Conservation (phyloP, 1,140 invertebrate genomes). For the Euwallacea fornicatus region DNA sequence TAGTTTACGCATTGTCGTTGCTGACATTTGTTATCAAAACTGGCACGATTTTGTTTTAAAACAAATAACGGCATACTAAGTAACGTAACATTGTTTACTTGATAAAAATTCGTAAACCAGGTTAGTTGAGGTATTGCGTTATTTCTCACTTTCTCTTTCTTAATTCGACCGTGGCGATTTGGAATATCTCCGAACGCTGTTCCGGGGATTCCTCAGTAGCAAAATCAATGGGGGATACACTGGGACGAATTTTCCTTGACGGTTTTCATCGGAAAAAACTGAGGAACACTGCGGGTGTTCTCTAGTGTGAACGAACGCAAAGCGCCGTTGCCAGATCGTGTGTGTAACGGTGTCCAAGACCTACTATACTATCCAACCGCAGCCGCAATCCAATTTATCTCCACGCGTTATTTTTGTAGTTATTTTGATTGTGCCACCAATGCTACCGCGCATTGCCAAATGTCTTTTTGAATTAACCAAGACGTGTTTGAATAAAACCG, state of each 20-base stretch:
- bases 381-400: too few species aligned
- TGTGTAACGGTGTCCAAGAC: constrained; percentile 36
- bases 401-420: too few species aligned
- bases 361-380: constrained; percentile 21
- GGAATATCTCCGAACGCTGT: not conserved
- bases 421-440: too few species aligned
- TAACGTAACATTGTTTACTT: constrained; percentile 39
- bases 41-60: constrained; percentile 35
- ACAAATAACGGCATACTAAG: constrained; percentile 13
- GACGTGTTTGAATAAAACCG: too few species aligned
- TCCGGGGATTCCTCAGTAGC: not conserved
- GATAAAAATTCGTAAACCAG: constrained; percentile 33
- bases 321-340: constrained; percentile 30
- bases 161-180: constrained; percentile 13
- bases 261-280: constrained; percentile 40
- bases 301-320: constrained; percentile 51
- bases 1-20: too few species aligned
- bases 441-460: too few species aligned
- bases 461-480: too few species aligned
- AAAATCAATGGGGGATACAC: constrained; percentile 33
- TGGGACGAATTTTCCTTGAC: constrained; percentile 34
- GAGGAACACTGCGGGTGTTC: constrained; percentile 48
- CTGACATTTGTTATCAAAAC: constrained; percentile 29
- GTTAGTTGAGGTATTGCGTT: constrained; percentile 18
- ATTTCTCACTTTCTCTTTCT: constrained; percentile 36